Conservation (phyloP, 2,797 vertebrate genomes). For the Hydrocynus forskahlii region DNA sequence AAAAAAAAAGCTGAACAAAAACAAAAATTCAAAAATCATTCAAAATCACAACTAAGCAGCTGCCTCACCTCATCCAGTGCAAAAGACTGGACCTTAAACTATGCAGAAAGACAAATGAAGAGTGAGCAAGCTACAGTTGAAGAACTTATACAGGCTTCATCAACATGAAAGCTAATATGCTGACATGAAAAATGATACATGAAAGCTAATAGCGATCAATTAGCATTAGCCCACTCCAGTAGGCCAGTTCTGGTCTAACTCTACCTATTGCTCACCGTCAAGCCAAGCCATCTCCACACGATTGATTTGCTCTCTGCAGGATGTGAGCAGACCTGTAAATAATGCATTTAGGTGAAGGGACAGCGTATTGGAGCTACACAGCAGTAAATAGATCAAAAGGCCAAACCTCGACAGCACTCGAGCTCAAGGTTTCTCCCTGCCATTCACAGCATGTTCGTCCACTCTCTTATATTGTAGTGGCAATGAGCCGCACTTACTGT, state of each 20-base stretch:
- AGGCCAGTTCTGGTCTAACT: not conserved
- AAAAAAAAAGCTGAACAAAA: too few species aligned
- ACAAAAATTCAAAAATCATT: too few species aligned
- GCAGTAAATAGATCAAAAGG: conserved; percentile 30
- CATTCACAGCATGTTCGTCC: not conserved
- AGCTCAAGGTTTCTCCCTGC: not conserved
- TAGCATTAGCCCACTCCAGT: not conserved
- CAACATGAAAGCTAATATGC: too few species aligned
- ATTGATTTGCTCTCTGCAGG: conserved; percentile 29
- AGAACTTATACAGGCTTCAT: too few species aligned
- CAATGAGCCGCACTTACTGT: not conserved
- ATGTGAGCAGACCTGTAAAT: not conserved
- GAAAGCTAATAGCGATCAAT: not conserved
- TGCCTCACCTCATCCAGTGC: too few species aligned
- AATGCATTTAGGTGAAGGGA: conserved; percentile 13
- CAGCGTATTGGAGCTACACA: conserved; percentile 7
- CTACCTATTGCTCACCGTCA: not conserved
- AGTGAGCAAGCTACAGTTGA: too few species aligned
- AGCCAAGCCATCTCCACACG: not conserved
- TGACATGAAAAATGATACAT: too few species aligned
- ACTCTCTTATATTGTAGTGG: not conserved
- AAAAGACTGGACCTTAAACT: too few species aligned
- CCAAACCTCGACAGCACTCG: conserved; percentile 36
- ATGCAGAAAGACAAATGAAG: too few species aligned
- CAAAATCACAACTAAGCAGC: too few species aligned